Percentiles rank a stretch among this genome's conserved stretches.
These are phyloP conservation scores for Aporrectodea caliginosa DNA, from an alignment of 1,140 invertebrate genomes.

Conservation along the genomic window DNA sequence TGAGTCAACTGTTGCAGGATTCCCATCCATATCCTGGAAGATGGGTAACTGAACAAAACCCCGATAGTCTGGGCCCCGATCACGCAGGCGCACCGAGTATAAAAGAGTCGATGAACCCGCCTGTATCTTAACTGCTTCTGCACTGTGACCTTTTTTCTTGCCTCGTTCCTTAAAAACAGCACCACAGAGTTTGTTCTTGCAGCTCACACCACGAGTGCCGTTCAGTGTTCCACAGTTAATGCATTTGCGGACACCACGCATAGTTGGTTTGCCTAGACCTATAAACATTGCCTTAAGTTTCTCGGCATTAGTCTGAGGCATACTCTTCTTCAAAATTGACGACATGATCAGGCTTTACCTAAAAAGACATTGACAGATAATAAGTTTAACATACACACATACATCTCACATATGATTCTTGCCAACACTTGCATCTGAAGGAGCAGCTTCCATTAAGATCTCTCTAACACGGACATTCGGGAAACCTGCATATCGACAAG, in stretches of 20 bases:
- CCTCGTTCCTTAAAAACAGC: conserved; percentile 68
- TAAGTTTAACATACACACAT: too few species aligned
- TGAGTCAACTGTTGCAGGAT: conserved; percentile 58
- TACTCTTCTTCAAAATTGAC: conserved; percentile 31
- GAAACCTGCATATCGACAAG: too few species aligned
- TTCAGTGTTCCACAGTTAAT: conserved; percentile 75
- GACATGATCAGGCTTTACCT: too few species aligned
- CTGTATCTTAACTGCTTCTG: conserved; percentile 68
- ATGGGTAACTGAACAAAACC: conserved; percentile 71
- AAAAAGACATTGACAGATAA: too few species aligned
- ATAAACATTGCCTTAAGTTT: conserved; percentile 58
- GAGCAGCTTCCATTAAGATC: too few species aligned
- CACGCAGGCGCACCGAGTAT: conserved; percentile 67
- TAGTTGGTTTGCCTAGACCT: conserved; percentile 67
- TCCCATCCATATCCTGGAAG: conserved; percentile 53
- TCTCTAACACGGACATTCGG: too few species aligned
- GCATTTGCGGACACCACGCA: conserved; percentile 70
- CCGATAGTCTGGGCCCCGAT: conserved; percentile 68
- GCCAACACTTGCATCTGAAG: too few species aligned
- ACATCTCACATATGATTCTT: too few species aligned
- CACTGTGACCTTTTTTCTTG: conserved; percentile 62
- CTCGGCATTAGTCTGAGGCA: conserved; percentile 32
- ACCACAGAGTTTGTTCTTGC: conserved; percentile 73
- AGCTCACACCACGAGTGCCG: conserved; percentile 69
- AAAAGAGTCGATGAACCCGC: conserved; percentile 64